Evolutionary conservation across 2,888 invertebrate species (phyloP).

Genomic region (Caenorhabditis sp.): DNA sequence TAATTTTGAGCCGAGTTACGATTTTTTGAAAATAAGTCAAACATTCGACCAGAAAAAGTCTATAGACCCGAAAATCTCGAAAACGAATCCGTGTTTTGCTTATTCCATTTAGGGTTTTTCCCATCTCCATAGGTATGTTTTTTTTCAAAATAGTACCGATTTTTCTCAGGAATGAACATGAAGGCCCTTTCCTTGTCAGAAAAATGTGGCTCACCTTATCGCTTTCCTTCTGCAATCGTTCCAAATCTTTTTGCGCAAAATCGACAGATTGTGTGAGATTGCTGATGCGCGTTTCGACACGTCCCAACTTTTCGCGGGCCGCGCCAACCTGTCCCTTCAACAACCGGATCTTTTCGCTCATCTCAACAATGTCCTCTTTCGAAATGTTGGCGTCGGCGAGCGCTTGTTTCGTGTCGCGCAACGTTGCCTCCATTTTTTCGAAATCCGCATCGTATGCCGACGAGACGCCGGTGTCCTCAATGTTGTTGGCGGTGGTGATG

Average conservation of each 20-base stretch:
- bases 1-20: no score
- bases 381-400: constrained; percentile 56
- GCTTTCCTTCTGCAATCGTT: constrained; percentile 69
- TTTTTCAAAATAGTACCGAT: no score
- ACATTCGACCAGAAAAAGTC: no score
- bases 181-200: no score
- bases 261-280: constrained; percentile 61
- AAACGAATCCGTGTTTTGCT: no score
- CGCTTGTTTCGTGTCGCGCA: constrained; percentile 49
- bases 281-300: constrained; percentile 55
- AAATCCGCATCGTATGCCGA: constrained; percentile 96
- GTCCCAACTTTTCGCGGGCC: constrained; percentile 52
- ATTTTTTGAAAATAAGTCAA: no score
- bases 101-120: no score
- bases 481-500: constrained; percentile 86
- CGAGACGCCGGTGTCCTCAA: constrained; percentile 92
- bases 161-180: no score
- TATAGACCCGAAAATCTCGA: no score
- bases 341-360: constrained; percentile 53
- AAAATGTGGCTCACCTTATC: constrained; percentile 75
- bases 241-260: constrained; percentile 58
- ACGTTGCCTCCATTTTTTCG: constrained; percentile 82
- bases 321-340: constrained; percentile 42
- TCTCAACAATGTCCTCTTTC: constrained; percentile 63
- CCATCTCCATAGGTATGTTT: no score